Evolutionary conservation across 64 coral and sea anemone species (phyloP).

Genomic region (Acropora tenuis): DNA sequence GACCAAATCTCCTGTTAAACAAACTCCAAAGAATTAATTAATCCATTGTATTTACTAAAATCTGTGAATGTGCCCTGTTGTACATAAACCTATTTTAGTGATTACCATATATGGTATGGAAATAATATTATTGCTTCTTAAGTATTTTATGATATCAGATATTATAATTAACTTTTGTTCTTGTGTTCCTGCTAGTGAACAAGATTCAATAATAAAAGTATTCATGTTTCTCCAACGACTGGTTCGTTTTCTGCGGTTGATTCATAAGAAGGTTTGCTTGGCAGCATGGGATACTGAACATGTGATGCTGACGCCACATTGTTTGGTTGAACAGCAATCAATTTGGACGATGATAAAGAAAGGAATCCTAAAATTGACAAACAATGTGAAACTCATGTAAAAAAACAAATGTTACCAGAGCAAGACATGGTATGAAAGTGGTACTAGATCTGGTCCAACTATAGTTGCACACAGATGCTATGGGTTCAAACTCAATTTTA

Average conservation of each 20-base stretch:
- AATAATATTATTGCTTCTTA: no score
- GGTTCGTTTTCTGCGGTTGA: not conserved
- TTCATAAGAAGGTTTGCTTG: conserved; percentile 61
- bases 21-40: no score
- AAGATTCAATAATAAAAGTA: not conserved
- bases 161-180: not conserved
- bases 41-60: no score
- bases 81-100: no score
- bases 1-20: no score
- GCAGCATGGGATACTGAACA: conserved; percentile 66
- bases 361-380: conserved; percentile 58
- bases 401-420: not conserved
- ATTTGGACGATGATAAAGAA: conserved; percentile 75
- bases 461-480: no score
- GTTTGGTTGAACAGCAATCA: conserved; percentile 75
- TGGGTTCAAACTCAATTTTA: no score
- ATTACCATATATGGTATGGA: no score
- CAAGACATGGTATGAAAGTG: no score
- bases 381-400: not conserved
- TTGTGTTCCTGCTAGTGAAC: not conserved
- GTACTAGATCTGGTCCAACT: no score
- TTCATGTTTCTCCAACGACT: conserved; percentile 1
- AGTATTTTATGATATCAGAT: no score
- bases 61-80: no score
- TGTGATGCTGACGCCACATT: conserved; percentile 25